These are phyloP conservation scores for Sphaerophoria taeniata DNA, from an alignment of 2,888 invertebrate species.

Conservation along the genomic window DNA sequence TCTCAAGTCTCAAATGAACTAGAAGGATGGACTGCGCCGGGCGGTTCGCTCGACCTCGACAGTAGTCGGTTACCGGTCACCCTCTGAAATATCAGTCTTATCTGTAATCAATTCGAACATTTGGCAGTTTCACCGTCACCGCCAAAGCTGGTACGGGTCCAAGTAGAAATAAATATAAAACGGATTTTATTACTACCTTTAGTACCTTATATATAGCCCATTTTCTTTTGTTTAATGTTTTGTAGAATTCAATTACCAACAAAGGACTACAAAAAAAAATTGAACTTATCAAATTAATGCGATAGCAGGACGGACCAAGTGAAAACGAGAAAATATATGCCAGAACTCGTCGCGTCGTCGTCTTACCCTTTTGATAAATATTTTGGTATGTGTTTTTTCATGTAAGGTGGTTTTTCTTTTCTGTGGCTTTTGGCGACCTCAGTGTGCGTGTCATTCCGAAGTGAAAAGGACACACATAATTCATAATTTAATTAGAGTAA, in stretches of 20 bases:
- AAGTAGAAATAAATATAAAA: constrained; percentile 63
- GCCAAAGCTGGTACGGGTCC: constrained; percentile 12
- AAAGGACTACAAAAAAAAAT: constrained; percentile 47
- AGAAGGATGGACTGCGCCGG: not conserved
- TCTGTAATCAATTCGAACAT: constrained; percentile 69
- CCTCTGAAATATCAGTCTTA: constrained; percentile 41
- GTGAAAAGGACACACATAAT: constrained; percentile 74
- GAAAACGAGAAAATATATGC: constrained; percentile 11
- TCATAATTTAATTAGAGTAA: constrained; percentile 75
- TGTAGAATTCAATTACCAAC: constrained; percentile 73
- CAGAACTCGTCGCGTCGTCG: constrained; percentile 22
- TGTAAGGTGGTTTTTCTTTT: constrained; percentile 11
- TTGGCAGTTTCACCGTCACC: constrained; percentile 52
- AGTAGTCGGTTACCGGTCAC: no score
- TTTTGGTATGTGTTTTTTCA: constrained; percentile 9
- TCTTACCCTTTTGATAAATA: constrained; percentile 70
- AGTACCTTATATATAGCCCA: constrained; percentile 57
- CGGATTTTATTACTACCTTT: constrained; percentile 69
- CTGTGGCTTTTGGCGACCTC: constrained; percentile 50
- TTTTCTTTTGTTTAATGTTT: constrained; percentile 73
- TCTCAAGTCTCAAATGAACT: constrained; percentile 3
- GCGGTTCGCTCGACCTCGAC: no score
- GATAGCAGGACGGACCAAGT: constrained; percentile 54
- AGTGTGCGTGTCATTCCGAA: constrained; percentile 69
- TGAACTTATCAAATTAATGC: constrained; percentile 67